Percentiles rank a stretch among this genome's conserved stretches.
Evolutionary conservation across 2,888 invertebrate species (phyloP).

Genomic region (Dasypolia templi): DNA sequence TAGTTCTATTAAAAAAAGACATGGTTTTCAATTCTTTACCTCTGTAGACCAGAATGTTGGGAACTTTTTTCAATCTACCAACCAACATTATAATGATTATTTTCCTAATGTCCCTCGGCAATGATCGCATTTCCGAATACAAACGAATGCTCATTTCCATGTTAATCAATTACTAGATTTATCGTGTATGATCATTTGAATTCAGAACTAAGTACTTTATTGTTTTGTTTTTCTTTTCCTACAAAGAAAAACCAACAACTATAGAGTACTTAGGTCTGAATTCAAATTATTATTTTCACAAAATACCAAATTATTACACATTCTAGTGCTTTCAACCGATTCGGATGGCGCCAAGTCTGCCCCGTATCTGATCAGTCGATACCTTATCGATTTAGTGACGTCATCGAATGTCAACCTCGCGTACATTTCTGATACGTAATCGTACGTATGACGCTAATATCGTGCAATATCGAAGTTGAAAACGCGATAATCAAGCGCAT

Average conservation of each 20-base stretch:
- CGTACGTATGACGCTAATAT: constrained; percentile 54
- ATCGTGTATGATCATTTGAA: no score
- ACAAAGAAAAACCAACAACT: no score
- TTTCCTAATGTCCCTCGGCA: no score
- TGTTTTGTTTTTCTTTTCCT: no score
- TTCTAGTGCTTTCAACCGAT: constrained; percentile 34
- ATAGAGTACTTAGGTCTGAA: no score
- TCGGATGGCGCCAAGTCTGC: constrained; percentile 78
- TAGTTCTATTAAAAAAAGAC: not conserved
- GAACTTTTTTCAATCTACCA: not conserved
- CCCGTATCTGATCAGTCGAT: constrained; percentile 76
- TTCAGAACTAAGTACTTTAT: no score
- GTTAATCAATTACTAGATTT: no score
- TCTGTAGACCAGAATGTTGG: not conserved
- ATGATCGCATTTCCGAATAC: no score
- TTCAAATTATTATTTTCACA: constrained; percentile 28
- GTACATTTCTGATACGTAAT: constrained; percentile 46
- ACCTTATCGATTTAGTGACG: constrained; percentile 79
- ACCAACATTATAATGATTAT: not conserved
- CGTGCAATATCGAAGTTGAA: constrained; percentile 34
- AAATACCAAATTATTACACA: constrained; percentile 32
- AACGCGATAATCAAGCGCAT: constrained; percentile 17
- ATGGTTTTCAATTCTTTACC: not conserved
- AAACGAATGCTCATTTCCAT: no score
- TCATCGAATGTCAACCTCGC: constrained; percentile 70